Evolutionary conservation across 2,113 vertebrate genomes (phyloP), one percentile per base, ranked within the genome.

Genomic region (Xenopus borealis): DNA sequence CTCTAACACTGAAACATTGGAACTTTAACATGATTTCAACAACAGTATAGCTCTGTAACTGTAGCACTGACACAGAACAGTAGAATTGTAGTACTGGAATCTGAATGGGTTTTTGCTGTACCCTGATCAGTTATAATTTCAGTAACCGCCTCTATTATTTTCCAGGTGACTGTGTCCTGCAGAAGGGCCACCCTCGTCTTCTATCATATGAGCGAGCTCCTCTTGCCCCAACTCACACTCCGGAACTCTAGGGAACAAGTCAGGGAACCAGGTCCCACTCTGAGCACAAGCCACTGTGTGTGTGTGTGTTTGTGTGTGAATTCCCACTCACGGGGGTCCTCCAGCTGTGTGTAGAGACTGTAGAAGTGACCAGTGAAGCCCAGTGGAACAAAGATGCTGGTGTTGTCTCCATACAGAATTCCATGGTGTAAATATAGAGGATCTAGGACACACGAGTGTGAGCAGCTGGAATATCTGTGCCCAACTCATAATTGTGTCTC

Each of bases 201-300:
- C 82, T 81, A 80, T 83, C 84, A 82, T 89, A 89, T 83, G 88
- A 85, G 85, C 83, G 83, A 84, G 95, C 94, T 19, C 97, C 95
- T 66, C 87, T 98, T 86, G 96, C 94, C 85, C 95, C 95, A 62
- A 93, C 92, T 16, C 93, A 93, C 79, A 98, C 95, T 9, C 96
- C 95, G 0, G 95, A 94, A 85, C 92, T 98, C 82, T 99, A 92
- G 94, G 85, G 84, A 84, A 72, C 79, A 76, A 65, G 7, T 66
- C n/a, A 0, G 53, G 23, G 7, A 30, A 52, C n/a, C 61, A 47
- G 6, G n/a, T n/a, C 33, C 30, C 33, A 1, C 18, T 12, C 17
- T 50, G 19, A 61, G 18, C 72, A 68, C 55, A 30, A 23, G 44
- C 12, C 73, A 23, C 64, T 2, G 27, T 45, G 72, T 57, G 52